Evolutionary conservation across 2,113 vertebrate species (phyloP).

Genomic region (Calidris pugnax): DNA sequence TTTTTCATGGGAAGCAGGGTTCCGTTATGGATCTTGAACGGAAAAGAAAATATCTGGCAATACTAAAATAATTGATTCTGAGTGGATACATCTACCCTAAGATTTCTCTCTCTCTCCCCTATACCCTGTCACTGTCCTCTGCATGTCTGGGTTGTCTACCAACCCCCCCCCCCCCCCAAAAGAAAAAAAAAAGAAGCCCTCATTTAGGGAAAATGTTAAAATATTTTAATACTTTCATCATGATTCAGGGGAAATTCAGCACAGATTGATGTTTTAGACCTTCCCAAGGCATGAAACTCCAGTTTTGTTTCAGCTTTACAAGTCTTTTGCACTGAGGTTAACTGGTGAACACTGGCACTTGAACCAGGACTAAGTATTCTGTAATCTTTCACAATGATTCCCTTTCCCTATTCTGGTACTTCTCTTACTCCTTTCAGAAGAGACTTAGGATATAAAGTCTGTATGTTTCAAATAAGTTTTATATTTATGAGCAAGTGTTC

Average conservation of each 20-base stretch:
- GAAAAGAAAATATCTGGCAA: not conserved
- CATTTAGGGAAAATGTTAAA: not conserved
- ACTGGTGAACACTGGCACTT: not conserved
- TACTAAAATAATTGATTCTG: not conserved
- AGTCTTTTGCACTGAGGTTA: not conserved
- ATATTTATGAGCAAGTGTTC: not conserved
- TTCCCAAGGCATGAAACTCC: not conserved
- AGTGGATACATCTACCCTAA: not conserved
- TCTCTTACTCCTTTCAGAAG: not conserved
- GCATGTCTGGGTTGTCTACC: no score
- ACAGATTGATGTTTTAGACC: not conserved
- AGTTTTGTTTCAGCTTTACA: not conserved
- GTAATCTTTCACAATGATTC: not conserved
- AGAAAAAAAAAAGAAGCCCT: rapidly evolving
- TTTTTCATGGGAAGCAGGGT: not conserved
- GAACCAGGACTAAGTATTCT: not conserved
- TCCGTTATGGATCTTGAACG: not conserved
- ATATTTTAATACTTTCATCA: not conserved
- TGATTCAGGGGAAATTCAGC: not conserved
- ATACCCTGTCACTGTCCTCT: no score
- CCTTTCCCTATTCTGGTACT: not conserved
- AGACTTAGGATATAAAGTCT: not conserved
- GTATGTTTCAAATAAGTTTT: not conserved
- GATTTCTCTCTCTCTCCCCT: not conserved
- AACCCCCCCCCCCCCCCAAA: not conserved